Conservation (phyloP, 2,113 vertebrate genomes). For the Galeopterus variegatus region DNA sequence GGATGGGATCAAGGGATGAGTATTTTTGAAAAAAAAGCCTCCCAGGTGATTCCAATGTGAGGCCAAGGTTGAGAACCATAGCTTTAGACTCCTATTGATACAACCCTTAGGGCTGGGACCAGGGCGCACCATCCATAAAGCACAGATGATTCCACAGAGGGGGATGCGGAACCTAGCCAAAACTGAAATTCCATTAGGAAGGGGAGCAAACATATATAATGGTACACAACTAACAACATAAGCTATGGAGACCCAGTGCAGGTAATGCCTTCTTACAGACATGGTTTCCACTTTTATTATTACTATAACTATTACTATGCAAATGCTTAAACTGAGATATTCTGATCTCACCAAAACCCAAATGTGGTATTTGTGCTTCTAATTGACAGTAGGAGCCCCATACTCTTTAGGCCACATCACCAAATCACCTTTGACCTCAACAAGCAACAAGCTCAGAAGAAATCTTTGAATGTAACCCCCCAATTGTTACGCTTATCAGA, state of each 20-base stretch:
- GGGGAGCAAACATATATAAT: background rate
- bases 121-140: background rate
- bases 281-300: background rate
- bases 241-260: background rate
- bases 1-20: background rate
- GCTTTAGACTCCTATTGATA: background rate
- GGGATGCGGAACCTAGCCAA: too few relatives aligned
- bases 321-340: background rate
- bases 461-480: background rate
- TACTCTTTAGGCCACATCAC: background rate
- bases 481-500: background rate
- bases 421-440: background rate
- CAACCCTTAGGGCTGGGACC: background rate
- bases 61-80: background rate
- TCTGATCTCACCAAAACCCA: background rate
- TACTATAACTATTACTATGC: too few relatives aligned
- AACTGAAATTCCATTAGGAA: background rate
- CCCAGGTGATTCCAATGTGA: background rate
- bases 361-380: background rate
- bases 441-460: background rate
- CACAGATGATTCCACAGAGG: background rate
- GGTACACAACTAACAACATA: background rate
- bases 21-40: background rate
- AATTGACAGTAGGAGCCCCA: background rate
- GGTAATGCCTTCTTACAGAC: background rate